Conservation (phyloP, 2,888 invertebrate species). For the Stenoptilia bipunctidactyla region DNA sequence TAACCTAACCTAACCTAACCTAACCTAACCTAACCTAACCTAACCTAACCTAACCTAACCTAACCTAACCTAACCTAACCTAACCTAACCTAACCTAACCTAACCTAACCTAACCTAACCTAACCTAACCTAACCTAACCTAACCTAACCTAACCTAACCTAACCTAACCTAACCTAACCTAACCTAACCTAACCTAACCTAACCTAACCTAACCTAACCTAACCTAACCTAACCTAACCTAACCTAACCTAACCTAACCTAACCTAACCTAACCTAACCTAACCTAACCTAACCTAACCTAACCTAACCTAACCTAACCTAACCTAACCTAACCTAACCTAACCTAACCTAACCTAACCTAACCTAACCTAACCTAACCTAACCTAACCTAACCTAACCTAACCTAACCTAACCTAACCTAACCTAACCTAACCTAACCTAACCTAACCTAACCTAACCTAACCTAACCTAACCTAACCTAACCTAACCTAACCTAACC, state of each 20-base stretch:
- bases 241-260: conserved; percentile 18
- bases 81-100: conserved; percentile 5
- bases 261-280: conserved; percentile 18
- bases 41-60: conserved; percentile 14
- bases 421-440: conserved; percentile 4
- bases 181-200: conserved; percentile 15
- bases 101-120: conserved; percentile 12
- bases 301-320: conserved; percentile 18
- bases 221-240: conserved; percentile 18
- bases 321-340: conserved; percentile 17
- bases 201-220: conserved; percentile 16
- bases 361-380: conserved; percentile 11
- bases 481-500: conserved; percentile 4
- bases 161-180: conserved; percentile 14
- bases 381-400: conserved; percentile 4
- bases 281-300: conserved; percentile 19
- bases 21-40: conserved; percentile 9
- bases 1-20: conserved; percentile 6
- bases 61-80: conserved; percentile 12
- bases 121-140: conserved; percentile 15
- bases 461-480: conserved; percentile 4
- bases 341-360: conserved; percentile 15
- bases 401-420: conserved; percentile 4
- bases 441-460: conserved; percentile 4
- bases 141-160: conserved; percentile 15